These are phyloP conservation scores for Hybos culiciformis DNA, from an alignment of 2,888 invertebrate genomes.

Conservation along the genomic window DNA sequence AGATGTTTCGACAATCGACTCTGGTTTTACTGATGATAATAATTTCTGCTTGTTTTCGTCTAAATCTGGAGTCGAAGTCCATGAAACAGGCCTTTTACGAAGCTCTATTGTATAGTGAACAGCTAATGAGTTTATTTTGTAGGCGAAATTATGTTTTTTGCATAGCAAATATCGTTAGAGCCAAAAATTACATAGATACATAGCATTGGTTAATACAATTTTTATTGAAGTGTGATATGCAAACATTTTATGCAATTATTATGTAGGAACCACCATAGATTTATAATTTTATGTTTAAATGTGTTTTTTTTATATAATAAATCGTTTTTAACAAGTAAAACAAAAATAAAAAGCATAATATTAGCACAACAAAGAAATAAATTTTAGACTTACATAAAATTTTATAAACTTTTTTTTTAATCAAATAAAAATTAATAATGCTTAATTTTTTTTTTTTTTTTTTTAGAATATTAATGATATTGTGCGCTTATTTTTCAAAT, in stretches of 20 bases:
- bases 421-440: too few relatives aligned
- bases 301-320: too few relatives aligned
- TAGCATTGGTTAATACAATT: too few relatives aligned
- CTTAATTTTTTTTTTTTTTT: background rate
- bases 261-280: too few relatives aligned
- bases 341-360: background rate
- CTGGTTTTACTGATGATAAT: slow-evolving; percentile 26
- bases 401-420: too few relatives aligned
- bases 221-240: too few relatives aligned
- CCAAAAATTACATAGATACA: too few relatives aligned
- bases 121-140: too few relatives aligned
- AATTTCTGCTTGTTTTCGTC: slow-evolving; percentile 36
- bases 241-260: too few relatives aligned
- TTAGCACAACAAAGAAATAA: background rate
- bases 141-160: slow-evolving; percentile 7
- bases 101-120: slow-evolving; percentile 37
- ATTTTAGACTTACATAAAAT: background rate
- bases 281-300: too few relatives aligned
- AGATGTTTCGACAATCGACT: slow-evolving; percentile 45
- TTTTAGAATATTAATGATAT: background rate
- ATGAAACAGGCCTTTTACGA: slow-evolving; percentile 42
- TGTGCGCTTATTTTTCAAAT: background rate
- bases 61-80: slow-evolving; percentile 75
- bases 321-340: too few relatives aligned
- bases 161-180: too few relatives aligned